Evolutionary conservation across 2,113 vertebrate genomes (phyloP), one percentile per base, ranked within the genome.

Genomic region (Rattus norvegicus): DNA sequence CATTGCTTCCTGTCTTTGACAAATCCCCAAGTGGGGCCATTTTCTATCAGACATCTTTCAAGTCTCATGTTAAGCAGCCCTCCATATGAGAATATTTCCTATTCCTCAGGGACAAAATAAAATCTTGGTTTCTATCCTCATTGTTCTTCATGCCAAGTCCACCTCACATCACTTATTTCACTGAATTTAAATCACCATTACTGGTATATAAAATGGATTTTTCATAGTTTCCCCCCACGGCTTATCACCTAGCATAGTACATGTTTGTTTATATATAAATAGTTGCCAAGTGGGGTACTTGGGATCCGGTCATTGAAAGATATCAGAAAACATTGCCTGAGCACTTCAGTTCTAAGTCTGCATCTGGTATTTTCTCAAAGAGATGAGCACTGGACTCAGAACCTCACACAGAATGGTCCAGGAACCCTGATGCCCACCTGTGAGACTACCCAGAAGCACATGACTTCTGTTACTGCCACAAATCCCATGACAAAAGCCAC

Each of bases 201-300:
- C 56, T 87, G 86, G 26, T 81, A n/a, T 36, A 63, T 83, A 80
- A 92, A 89, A 67, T 63, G 0, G 22, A 49, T 88, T 89, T 92
- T 92, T 59, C 14, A 65, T 56, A 61, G 49, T 88, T 39, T 75
- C 63, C 54, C 9, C 2, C 28, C 28, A 88, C 16, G 16, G n/a
- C 10, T 63, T 67, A 83, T 33, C 73, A 92, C 30, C 43, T 81
- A 86, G 6, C 2, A 26, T 83, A n/a, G 12, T 17, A 76, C 56
- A 65, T 49, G 81, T 84, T 70, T 83, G 81, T 56, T 95, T 81
- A 77, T 92, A 16, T 59, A 56, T 43, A 89, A 96, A 86, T 95
- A 63, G 80, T 79, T 87, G 24, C 70, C 63, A 39, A 92, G 20
- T 85, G 11, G n/a, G 9, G 16, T 75, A 61, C 75, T 92, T 95